Evolutionary conservation across 2,113 vertebrate genomes (phyloP).

Genomic region (Rafetus swinhoei): DNA sequence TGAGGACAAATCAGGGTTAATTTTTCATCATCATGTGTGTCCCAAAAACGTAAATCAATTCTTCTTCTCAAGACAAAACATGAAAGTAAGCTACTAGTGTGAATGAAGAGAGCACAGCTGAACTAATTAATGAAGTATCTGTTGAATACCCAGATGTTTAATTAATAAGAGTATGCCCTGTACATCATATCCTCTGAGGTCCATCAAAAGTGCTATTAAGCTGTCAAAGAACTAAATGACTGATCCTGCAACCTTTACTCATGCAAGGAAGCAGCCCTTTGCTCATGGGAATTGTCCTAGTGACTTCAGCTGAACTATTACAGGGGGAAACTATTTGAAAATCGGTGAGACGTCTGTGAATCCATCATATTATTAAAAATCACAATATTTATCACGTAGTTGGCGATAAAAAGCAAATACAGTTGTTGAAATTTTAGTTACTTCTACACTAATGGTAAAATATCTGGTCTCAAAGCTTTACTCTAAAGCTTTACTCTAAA

Average conservation of each 20-base stretch:
- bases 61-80: conserved; percentile 7
- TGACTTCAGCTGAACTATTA: not conserved
- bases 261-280: not conserved
- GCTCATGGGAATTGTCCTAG: not conserved
- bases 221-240: conserved; percentile 37
- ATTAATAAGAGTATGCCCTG: conserved; percentile 44
- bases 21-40: conserved; percentile 22
- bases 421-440: conserved; percentile 13
- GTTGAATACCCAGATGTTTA: conserved; percentile 46
- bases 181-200: not conserved
- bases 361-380: not conserved
- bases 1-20: conserved; percentile 22
- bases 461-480: not conserved
- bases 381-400: not conserved
- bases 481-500: not conserved
- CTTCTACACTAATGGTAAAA: not conserved
- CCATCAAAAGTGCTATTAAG: conserved; percentile 50
- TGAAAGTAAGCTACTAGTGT: not conserved
- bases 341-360: not conserved
- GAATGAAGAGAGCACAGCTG: not conserved
- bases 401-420: not conserved
- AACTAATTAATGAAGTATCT: conserved; percentile 51
- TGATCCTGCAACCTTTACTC: not conserved
- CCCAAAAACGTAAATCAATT: conserved; percentile 27
- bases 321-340: no score